Evolutionary conservation across 2,113 vertebrate species (phyloP).

Genomic region (Chloroceryle aenea): DNA sequence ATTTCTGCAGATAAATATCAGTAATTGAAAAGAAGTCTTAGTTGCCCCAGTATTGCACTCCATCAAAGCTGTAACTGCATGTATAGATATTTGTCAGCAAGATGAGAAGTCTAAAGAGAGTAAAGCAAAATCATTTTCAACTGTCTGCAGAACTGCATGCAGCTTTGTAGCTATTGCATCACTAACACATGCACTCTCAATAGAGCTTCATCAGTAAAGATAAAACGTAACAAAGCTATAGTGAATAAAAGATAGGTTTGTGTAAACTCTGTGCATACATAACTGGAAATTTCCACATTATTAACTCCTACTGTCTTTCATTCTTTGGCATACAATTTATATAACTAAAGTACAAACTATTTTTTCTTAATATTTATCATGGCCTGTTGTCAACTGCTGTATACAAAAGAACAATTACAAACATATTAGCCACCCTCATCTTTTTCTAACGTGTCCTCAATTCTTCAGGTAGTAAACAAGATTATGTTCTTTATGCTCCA

Average conservation of each 20-base stretch:
- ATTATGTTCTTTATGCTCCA: background rate
- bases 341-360: background rate
- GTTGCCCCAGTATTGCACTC: background rate
- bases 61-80: rapidly evolving
- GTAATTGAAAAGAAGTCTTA: background rate
- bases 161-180: background rate
- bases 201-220: background rate
- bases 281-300: background rate
- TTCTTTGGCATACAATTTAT: background rate
- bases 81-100: background rate
- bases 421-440: background rate
- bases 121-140: background rate
- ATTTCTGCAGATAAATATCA: background rate
- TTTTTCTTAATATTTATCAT: background rate
- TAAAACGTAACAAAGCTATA: background rate
- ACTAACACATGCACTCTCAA: background rate
- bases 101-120: background rate
- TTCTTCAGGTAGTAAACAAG: background rate
- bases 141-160: background rate
- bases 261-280: background rate
- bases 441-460: background rate
- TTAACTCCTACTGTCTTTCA: background rate
- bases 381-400: background rate
- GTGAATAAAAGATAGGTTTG: background rate
- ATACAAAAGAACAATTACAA: background rate